Conservation (phyloP, 2,797 vertebrate species). For the Meriones psammophilus region DNA sequence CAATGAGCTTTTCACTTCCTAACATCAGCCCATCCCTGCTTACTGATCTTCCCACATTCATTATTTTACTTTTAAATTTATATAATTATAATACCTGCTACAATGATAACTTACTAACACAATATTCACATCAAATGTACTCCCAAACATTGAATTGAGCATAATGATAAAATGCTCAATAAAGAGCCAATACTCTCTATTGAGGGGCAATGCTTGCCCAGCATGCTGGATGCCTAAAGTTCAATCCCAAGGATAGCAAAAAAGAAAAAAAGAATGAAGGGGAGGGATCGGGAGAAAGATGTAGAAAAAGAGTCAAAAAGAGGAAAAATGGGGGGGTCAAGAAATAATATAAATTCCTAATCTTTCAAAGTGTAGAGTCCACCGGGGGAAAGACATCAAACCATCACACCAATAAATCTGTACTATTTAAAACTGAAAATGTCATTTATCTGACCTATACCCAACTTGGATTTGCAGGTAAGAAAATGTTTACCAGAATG, state of each 20-base stretch:
- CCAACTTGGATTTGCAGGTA: background rate
- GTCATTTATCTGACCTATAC: background rate
- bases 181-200: too few relatives aligned
- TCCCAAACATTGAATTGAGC: slow-evolving; percentile 32
- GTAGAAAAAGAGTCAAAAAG: background rate
- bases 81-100: background rate
- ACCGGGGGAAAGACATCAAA: background rate
- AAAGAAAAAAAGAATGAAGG: background rate
- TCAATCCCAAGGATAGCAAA: background rate
- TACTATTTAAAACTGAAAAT: slow-evolving; percentile 11
- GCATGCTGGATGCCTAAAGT: background rate
- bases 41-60: slow-evolving; percentile 20
- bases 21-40: background rate
- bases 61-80: slow-evolving; percentile 45
- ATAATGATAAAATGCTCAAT: background rate
- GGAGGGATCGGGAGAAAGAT: background rate
- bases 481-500: background rate
- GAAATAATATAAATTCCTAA: background rate
- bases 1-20: background rate
- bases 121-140: slow-evolving; percentile 3
- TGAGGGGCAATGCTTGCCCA: background rate
- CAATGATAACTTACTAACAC: background rate
- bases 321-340: background rate
- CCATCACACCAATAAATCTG: background rate
- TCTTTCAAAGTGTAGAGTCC: slow-evolving; percentile 5